Base-by-base conservation (phyloP, 2,797 vertebrate species). In the Etheostoma perlongum region DNA sequence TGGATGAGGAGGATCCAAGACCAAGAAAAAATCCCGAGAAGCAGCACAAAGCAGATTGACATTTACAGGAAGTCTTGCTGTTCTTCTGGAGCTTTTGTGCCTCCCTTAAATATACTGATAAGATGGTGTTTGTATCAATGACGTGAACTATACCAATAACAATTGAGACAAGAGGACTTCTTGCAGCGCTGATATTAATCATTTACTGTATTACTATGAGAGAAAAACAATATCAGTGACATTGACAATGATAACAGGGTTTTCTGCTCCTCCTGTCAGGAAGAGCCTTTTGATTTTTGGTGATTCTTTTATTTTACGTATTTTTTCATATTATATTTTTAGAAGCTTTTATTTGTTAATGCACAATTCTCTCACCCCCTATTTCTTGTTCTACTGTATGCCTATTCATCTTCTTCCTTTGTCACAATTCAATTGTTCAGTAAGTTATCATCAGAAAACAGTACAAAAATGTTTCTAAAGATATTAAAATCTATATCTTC, bases 401-500 rank as follows among this genome's bases (percentile, higher is more conserved):
- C 82, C 86, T 81, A 62, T 49, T 85, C 81, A 82, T 79, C 67
- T 86, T 85, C 81, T 91, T 84, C 85, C 46, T 82, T 89, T 88
- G 83, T 81, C 93, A 94, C 93, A 52, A 84, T 85, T 91, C 85
- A 85, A 85, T 85, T 87, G 90, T 94, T 95, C 85, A 62, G 90
- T 90, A 93, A 89, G 86, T 94, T 92, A 88, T 94, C 94, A 95
- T 95, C 90, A 84, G 83, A 94, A 83, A 90, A 92, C 85, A 91
- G 92, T 93, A 94, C 90, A 93, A 91, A 91, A 95, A 95, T 95
- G 96, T 97, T 97, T 97, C 96, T 97, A 97, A 97, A 96, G 95
- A 95, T 96, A 97, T 84, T 96, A 96, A 93, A 96, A 96, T 95
- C 95, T 96, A 94, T 97, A 97, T 96, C 96, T 97, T 96, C 95